Base-by-base conservation (phyloP, 2,797 vertebrate species). In the Varecia variegata region DNA sequence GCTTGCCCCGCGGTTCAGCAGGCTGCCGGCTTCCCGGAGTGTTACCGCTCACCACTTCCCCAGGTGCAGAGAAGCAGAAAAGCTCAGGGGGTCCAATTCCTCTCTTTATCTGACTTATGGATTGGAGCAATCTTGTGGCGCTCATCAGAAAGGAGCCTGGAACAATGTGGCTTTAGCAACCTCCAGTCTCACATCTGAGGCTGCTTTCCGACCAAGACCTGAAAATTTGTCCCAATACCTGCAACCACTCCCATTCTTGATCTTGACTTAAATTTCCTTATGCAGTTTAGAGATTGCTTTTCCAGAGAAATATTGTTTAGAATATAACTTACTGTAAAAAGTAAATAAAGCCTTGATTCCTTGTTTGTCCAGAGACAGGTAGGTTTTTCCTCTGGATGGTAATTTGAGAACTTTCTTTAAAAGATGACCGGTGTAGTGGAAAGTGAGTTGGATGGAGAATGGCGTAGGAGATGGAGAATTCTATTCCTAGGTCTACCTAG, bases 201-300 rank as follows among this genome's bases (percentile, higher is more conserved):
- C 23, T 18, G 43, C 30, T 52, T 47, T 38, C 54, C 43, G 12
- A 32, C 27, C 27, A 43, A 47, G 23, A 43, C 40, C 60, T 65
- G 79, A 82, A 86, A 85, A 45, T 68, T n/a, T 38, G 60, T 40
- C 71, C 91, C 50, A 62, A 79, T 73, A 60, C n/a, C 25, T 76
- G 47, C 30, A 73, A 45, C 27, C 38, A 21, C 67, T 45, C 84
- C 30, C 23, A 81, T 79, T 40, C 32, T 90, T 83, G 52, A 68
- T 82, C 35, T 47, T 67, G 43, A 97, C 43, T 70, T 90, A 85
- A 38, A 91, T 82, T 45, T 65, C 62, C 81, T 88, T 90, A n/a
- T 40, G 20, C 47, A 47, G 23, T 67, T 88, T 56, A 79, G 54
- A 7, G 3, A n/a, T 65, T 86, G 82, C 52, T 90, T 96, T 93